Conservation (phyloP, 2,797 vertebrate species). For the Manis pentadactyla region DNA sequence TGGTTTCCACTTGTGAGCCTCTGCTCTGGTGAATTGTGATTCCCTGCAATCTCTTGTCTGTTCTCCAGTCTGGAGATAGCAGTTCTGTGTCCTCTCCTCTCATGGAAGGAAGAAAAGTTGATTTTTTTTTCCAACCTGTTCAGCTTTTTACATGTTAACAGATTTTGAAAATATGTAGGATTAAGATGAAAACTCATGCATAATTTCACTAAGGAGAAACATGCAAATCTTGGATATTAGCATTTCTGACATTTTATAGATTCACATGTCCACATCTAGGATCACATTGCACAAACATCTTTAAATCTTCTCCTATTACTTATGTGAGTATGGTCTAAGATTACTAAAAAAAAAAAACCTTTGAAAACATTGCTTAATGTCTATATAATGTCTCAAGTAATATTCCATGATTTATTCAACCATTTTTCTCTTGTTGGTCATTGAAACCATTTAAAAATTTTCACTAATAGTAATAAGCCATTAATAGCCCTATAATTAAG, state of each 20-base stretch:
- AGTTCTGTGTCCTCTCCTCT: neutral
- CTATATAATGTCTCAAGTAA: neutral
- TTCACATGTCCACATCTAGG: neutral
- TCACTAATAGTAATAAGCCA: neutral
- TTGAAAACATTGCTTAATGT: neutral
- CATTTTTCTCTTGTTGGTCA: neutral
- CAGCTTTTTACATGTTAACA: neutral
- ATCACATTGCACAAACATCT: neutral
- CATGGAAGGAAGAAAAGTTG: neutral
- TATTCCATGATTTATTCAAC: neutral
- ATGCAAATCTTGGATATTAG: neutral
- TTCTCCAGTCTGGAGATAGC: neutral
- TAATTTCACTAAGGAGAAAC: neutral
- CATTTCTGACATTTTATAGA: neutral
- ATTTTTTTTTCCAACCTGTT: neutral
- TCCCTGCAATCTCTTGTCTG: neutral
- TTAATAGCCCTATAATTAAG: neutral
- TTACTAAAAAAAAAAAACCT: neutral
- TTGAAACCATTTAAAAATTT: neutral
- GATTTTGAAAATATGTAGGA: neutral
- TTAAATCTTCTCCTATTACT: neutral
- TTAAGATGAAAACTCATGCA: neutral
- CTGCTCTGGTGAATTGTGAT: neutral
- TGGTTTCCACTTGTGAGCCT: neutral
- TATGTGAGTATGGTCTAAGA: neutral